Conservation (phyloP, 64 coral and sea anemone genomes). For the Acropora yongei region DNA sequence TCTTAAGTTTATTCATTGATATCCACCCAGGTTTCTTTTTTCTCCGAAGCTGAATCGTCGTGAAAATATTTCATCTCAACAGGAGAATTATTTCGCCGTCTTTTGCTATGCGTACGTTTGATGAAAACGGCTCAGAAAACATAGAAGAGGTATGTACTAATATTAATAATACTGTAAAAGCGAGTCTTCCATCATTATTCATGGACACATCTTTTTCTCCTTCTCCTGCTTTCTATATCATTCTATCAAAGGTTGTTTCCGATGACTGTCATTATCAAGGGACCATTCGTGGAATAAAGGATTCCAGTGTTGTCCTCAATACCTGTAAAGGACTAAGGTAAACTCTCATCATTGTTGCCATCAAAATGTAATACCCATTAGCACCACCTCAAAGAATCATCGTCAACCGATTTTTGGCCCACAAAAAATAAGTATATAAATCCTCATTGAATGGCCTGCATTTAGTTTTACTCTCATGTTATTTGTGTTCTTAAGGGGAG, state of each 20-base stretch:
- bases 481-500: slow-evolving; percentile 25
- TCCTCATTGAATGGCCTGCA: too few relatives aligned
- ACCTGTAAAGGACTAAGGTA: slow-evolving; percentile 76
- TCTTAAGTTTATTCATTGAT: not conserved
- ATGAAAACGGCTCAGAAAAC: slow-evolving; percentile 12
- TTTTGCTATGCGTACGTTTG: slow-evolving; percentile 38
- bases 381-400: too few relatives aligned
- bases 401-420: too few relatives aligned
- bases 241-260: not conserved
- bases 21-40: not conserved
- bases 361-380: too few relatives aligned
- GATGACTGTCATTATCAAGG: slow-evolving; percentile 82
- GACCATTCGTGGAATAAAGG: slow-evolving; percentile 44
- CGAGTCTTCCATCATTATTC: not conserved
- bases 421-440: too few relatives aligned
- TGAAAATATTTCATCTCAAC: not conserved
- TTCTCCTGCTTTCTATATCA: not conserved
- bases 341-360: too few relatives aligned
- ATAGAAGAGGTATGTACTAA: slow-evolving; percentile 9
- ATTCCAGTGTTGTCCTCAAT: slow-evolving; percentile 64
- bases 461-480: too few relatives aligned
- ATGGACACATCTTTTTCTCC: not conserved
- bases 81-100: slow-evolving; percentile 20
- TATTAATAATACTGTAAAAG: not conserved
- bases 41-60: not conserved